A percentile compares a stretch with the other conserved stretches of the same genome.
Evolutionary conservation across 2,113 vertebrate genomes (phyloP).

Genomic region (Brachirus orientalis): DNA sequence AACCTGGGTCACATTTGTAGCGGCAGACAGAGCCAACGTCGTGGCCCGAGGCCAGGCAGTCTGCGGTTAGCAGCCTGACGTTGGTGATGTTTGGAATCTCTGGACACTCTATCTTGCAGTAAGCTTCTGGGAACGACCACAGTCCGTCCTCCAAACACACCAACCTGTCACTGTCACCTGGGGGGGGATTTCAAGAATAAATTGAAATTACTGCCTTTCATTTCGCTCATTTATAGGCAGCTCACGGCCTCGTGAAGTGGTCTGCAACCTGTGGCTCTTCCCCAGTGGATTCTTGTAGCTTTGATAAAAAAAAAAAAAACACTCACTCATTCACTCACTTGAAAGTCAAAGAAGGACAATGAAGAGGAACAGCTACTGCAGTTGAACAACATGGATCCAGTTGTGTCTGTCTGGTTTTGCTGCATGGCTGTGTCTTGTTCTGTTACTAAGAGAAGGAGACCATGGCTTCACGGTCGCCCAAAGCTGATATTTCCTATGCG

Average conservation of each 20-base stretch:
- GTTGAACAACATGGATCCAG: no score
- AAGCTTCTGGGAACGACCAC: conserved; percentile 96
- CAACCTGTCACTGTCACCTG: conserved; percentile 90
- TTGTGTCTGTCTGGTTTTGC: conserved; percentile 26
- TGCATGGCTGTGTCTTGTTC: conserved; percentile 14
- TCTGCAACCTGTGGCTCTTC: no score
- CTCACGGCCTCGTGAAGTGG: no score
- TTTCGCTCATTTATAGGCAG: no score
- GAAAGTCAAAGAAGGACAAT: no score
- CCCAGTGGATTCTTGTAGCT: no score
- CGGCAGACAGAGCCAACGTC: conserved; percentile 89
- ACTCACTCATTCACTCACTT: no score
- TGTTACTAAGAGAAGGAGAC: conserved; percentile 19
- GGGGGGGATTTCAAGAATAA: no score
- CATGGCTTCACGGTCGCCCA: conserved; percentile 17
- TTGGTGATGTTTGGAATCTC: conserved; percentile 76
- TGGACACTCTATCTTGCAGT: conserved; percentile 93
- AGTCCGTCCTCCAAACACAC: conserved; percentile 92
- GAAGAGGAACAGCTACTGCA: no score
- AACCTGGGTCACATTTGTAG: conserved; percentile 92
- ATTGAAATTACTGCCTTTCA: no score
- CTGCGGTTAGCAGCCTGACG: conserved; percentile 83
- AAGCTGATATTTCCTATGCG: conserved; percentile 45
- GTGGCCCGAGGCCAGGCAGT: conserved; percentile 84
- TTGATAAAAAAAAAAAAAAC: no score